Evolutionary conservation across 1,140 invertebrate species (phyloP).

Genomic region (Sipha flava): DNA sequence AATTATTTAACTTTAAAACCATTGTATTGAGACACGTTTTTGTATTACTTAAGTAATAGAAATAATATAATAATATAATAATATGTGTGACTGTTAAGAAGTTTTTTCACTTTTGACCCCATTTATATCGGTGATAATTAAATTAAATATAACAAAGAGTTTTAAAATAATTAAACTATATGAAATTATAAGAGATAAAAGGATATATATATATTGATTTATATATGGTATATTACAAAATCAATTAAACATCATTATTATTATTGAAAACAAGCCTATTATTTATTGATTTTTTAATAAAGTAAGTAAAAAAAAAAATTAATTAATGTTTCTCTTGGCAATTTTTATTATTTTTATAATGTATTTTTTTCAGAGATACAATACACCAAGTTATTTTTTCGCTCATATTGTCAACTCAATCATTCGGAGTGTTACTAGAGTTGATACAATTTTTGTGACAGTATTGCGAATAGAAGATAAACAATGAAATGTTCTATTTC

Average conservation of each 20-base stretch:
- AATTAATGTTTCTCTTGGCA: too few relatives aligned
- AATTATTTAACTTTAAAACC: background rate
- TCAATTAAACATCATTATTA: too few relatives aligned
- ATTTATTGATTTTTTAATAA: too few relatives aligned
- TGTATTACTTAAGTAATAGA: background rate
- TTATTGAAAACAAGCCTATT: too few relatives aligned
- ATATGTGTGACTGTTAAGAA: background rate
- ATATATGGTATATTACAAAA: too few relatives aligned
- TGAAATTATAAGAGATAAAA: too few relatives aligned
- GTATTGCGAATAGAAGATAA: background rate
- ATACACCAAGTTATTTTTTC: background rate
- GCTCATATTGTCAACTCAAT: background rate
- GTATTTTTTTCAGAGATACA: background rate
- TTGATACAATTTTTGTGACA: background rate
- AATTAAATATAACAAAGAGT: too few relatives aligned
- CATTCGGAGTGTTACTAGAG: background rate
- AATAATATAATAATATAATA: background rate
- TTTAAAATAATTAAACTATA: too few relatives aligned
- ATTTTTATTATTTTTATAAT: background rate
- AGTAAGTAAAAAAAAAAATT: too few relatives aligned
- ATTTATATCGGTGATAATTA: too few relatives aligned
- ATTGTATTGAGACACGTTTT: background rate
- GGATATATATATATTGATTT: too few relatives aligned
- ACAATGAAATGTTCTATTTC: background rate
- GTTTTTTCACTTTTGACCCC: background rate